Percentiles rank a stretch among this genome's conserved stretches.
These are phyloP conservation scores for Remorina albescens DNA, from an alignment of 2,797 vertebrate genomes.

Conservation along the genomic window DNA sequence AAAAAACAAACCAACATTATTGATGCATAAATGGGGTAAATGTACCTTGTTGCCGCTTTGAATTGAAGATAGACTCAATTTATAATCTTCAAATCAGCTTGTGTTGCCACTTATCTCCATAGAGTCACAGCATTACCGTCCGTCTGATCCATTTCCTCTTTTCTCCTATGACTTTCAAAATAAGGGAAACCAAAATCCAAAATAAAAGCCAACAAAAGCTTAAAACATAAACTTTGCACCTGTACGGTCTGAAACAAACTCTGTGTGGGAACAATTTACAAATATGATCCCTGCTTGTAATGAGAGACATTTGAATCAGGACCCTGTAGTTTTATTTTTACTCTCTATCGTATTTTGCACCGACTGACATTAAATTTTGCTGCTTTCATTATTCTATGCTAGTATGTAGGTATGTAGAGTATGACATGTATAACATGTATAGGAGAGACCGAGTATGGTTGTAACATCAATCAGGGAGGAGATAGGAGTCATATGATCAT, in stretches of 20 bases:
- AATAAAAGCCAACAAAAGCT: neutral
- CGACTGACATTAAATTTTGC: neutral
- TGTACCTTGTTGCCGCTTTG: neutral
- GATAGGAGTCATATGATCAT: too few relatives aligned
- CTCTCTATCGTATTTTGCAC: neutral
- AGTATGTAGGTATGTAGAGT: too few relatives aligned
- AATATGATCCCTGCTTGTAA: neutral
- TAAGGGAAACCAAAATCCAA: conserved; percentile 7
- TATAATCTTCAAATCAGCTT: neutral
- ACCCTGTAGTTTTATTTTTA: neutral
- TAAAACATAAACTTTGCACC: neutral
- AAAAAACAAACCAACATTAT: neutral
- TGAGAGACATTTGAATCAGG: neutral
- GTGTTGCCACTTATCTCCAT: neutral
- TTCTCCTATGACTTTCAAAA: conserved; percentile 6
- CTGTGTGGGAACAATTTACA: neutral
- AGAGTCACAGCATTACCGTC: neutral
- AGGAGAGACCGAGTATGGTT: too few relatives aligned
- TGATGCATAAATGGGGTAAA: neutral
- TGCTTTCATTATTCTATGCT: neutral
- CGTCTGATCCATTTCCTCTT: neutral
- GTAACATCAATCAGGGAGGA: too few relatives aligned
- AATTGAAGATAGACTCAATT: too few relatives aligned
- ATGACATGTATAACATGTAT: too few relatives aligned
- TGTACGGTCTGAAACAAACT: neutral